Conservation (phyloP, 2,113 vertebrate species). For the Pelecanus crispus region DNA sequence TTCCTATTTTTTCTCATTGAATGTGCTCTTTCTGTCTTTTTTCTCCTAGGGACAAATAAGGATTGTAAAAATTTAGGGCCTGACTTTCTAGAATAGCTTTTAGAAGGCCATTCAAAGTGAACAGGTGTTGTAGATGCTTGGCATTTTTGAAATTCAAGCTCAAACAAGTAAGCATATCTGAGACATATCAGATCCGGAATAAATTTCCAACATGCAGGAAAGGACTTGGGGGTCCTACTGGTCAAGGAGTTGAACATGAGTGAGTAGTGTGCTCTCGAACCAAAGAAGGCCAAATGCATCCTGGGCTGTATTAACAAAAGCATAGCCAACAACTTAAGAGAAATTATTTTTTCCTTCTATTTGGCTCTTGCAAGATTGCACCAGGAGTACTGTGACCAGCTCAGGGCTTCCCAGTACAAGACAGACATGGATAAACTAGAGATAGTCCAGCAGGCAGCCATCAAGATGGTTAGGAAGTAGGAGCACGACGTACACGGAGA, state of each 20-base stretch:
- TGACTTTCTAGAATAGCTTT: neutral
- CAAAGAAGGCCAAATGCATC: neutral
- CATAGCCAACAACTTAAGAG: neutral
- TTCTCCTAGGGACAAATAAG: neutral
- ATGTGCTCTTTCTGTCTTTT: neutral
- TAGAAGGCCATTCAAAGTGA: neutral
- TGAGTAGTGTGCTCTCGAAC: neutral
- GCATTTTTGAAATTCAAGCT: neutral
- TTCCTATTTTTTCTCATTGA: neutral
- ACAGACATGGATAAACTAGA: neutral
- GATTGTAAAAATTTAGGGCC: neutral
- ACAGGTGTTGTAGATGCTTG: neutral
- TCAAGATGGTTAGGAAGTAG: neutral
- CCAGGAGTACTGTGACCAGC: neutral
- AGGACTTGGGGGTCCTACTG: neutral
- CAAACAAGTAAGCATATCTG: neutral
- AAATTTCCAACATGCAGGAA: neutral
- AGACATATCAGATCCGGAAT: neutral
- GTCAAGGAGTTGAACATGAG: neutral
- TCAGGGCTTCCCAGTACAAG: neutral
- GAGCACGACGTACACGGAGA: accelerated
- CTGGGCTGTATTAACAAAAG: neutral
- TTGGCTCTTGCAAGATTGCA: neutral
- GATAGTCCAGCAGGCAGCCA: neutral
- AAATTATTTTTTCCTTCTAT: neutral